Evolutionary conservation across 1,140 invertebrate genomes (phyloP).

Genomic region (Tetranychus urticae): DNA sequence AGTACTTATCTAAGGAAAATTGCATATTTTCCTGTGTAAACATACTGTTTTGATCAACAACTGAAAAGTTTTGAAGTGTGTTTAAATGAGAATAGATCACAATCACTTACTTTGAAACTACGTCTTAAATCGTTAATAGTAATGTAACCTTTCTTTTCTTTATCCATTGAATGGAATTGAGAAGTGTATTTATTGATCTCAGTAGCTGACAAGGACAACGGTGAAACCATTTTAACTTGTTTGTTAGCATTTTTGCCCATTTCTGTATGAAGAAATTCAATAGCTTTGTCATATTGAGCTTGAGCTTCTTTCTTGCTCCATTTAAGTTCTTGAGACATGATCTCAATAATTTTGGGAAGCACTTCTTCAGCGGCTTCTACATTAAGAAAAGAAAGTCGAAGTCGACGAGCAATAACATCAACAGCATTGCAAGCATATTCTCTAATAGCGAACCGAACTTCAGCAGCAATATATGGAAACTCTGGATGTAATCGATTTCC

Average conservation of each 20-base stretch:
- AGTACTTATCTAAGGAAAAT: no score
- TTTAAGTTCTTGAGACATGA: constrained; percentile 85
- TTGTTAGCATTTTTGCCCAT: constrained; percentile 90
- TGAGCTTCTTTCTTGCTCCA: constrained; percentile 65
- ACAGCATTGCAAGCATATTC: constrained; percentile 91
- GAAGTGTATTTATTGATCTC: constrained; percentile 85
- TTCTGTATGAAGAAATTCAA: constrained; percentile 65
- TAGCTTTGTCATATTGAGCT: constrained; percentile 48
- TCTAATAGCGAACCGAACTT: constrained; percentile 71
- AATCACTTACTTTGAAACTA: constrained; percentile 56
- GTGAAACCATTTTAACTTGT: constrained; percentile 54
- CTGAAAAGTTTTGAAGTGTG: no score
- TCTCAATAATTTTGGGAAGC: constrained; percentile 65
- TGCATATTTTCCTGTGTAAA: no score
- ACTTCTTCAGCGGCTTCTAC: constrained; percentile 83
- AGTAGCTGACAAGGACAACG: constrained; percentile 76
- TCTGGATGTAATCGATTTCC: constrained; percentile 86
- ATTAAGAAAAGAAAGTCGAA: constrained; percentile 84
- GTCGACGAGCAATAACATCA: constrained; percentile 79
- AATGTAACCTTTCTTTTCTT: constrained; percentile 88
- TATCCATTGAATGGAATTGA: constrained; percentile 80
- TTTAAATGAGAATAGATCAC: neutral
- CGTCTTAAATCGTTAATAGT: constrained; percentile 87
- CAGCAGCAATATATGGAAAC: constrained; percentile 95
- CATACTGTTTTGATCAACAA: no score